Evolutionary conservation across 2,113 vertebrate species (phyloP).

Genomic region (Hystrix brachyura): DNA sequence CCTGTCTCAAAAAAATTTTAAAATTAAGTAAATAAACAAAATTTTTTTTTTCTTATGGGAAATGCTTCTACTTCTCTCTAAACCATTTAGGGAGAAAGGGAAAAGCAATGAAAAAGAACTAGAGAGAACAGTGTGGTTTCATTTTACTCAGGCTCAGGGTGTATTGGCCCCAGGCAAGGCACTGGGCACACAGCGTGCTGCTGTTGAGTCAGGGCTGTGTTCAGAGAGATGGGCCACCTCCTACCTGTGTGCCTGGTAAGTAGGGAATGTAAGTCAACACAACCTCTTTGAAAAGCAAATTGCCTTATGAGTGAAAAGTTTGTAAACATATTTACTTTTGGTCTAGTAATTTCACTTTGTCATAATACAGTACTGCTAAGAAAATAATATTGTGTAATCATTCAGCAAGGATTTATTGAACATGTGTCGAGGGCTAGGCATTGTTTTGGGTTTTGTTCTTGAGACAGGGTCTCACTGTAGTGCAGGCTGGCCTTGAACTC

Average conservation of each 20-base stretch:
- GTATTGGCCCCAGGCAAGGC: background rate
- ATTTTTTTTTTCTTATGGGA: background rate
- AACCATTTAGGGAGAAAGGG: background rate
- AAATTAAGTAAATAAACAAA: background rate
- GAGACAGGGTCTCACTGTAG: background rate
- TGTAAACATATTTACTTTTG: constrained; percentile 20
- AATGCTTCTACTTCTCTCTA: background rate
- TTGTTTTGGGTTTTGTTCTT: background rate
- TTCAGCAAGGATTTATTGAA: background rate
- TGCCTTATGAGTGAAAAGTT: constrained; percentile 21
- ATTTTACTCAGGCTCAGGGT: background rate
- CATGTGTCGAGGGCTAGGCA: background rate
- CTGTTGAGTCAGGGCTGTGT: background rate
- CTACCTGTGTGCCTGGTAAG: background rate
- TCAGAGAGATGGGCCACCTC: background rate
- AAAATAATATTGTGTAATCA: constrained; percentile 21
- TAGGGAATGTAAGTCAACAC: background rate
- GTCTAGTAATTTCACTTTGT: constrained; percentile 12
- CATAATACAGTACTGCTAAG: constrained; percentile 2
- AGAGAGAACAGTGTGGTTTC: constrained; percentile 17
- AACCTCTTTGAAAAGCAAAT: background rate
- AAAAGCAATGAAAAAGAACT: constrained; percentile 28
- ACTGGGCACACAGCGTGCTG: background rate
- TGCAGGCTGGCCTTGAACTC: too few relatives aligned
- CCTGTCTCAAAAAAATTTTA: background rate